phyloP scores from a whole-genome alignment of 2,888 invertebrate genomes.

The Oscheius onirici region DNA sequence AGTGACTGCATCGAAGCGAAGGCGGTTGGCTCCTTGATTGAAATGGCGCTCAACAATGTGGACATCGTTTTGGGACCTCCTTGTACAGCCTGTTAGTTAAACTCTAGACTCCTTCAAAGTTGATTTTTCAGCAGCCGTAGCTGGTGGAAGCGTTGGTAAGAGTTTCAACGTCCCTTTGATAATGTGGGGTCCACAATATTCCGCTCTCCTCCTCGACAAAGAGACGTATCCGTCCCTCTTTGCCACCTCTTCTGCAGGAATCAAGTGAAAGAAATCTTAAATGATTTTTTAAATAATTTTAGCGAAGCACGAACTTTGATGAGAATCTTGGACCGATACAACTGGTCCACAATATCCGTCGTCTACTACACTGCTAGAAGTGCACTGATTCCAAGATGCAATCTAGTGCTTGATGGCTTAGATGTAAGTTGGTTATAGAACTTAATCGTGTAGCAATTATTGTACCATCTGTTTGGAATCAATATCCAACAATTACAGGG shows the following conservation, averaged over 20 bases:
- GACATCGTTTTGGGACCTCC: constrained; percentile 52
- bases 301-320: constrained; percentile 45
- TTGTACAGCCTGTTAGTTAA: constrained; percentile 41
- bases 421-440: constrained; percentile 3
- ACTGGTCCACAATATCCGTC: constrained; percentile 62
- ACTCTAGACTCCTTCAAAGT: background rate
- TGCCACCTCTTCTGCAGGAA: constrained; percentile 2
- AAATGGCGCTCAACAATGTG: constrained; percentile 35
- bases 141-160: constrained; percentile 28
- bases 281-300: constrained; percentile 14
- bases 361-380: constrained; percentile 49
- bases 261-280: background rate
- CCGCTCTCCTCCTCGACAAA: background rate
- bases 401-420: background rate
- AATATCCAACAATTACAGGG: no score
- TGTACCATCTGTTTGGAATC: no score
- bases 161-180: constrained; percentile 20
- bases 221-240: constrained; percentile 25
- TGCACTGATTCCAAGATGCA: constrained; percentile 37
- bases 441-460: no score
- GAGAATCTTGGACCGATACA: constrained; percentile 47
- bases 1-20: constrained; percentile 43
- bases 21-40: constrained; percentile 41
- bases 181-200: constrained; percentile 30
- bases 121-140: constrained; percentile 17